Conservation (phyloP, 1,140 invertebrate species). For the Chrysopa pallens region DNA sequence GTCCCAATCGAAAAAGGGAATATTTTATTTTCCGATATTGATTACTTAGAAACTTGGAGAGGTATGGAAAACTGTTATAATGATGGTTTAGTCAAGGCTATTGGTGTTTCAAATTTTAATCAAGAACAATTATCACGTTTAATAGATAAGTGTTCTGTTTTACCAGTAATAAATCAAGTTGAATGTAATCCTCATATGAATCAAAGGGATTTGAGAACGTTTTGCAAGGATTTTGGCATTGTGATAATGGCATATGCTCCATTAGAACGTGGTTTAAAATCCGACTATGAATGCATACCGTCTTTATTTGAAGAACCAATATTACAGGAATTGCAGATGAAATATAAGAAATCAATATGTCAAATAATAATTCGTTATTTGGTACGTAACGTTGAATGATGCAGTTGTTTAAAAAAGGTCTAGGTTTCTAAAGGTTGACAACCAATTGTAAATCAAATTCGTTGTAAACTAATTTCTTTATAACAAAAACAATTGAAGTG, state of each 20-base stretch:
- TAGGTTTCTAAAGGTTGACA: too few relatives aligned
- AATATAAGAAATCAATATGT: slow-evolving; percentile 39
- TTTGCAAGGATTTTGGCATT: slow-evolving; percentile 46
- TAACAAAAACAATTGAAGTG: too few relatives aligned
- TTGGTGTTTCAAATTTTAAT: slow-evolving; percentile 77
- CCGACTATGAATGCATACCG: slow-evolving; percentile 15
- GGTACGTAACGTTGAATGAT: slow-evolving; percentile 22
- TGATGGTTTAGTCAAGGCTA: slow-evolving; percentile 46
- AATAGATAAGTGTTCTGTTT: slow-evolving; percentile 36
- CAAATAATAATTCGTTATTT: slow-evolving; percentile 44
- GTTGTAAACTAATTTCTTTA: too few relatives aligned
- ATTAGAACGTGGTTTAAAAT: slow-evolving; percentile 31
- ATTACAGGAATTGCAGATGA: slow-evolving; percentile 33
- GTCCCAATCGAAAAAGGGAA: slow-evolving; percentile 16
- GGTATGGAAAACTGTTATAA: slow-evolving; percentile 47
- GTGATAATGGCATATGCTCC: slow-evolving; percentile 57
- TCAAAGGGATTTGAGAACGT: slow-evolving; percentile 49
- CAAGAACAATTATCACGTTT: slow-evolving; percentile 50
- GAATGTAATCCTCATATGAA: slow-evolving; percentile 67
- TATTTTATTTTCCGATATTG: slow-evolving; percentile 20
- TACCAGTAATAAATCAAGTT: slow-evolving; percentile 57
- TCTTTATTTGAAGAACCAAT: slow-evolving; percentile 24
- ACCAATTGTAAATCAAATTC: too few relatives aligned
- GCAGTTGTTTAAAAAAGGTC: too few relatives aligned
- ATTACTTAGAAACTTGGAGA: slow-evolving; percentile 44